These are phyloP conservation scores for Polymixis lichenea DNA, from an alignment of 2,888 invertebrate genomes.

Conservation along the genomic window DNA sequence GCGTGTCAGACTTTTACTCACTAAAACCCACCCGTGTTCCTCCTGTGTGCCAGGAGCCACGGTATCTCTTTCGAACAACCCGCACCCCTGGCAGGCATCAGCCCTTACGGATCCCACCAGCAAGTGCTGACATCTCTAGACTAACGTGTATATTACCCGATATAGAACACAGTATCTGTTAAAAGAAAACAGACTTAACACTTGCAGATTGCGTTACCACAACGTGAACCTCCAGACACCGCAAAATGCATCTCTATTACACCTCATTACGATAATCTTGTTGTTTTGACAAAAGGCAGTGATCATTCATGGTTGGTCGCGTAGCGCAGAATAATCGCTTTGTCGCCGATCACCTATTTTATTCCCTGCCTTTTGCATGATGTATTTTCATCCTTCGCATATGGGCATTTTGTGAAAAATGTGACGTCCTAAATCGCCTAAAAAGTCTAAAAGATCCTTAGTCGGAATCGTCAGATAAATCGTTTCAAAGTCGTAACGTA, in stretches of 20 bases:
- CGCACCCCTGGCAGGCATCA: no score
- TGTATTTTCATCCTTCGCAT: constrained; percentile 5
- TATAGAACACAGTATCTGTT: no score
- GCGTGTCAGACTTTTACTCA: no score
- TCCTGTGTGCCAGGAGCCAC: no score
- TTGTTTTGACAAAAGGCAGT: background rate
- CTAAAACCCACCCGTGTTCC: no score
- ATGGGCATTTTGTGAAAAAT: constrained; percentile 37
- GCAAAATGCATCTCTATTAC: background rate
- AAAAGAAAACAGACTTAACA: background rate
- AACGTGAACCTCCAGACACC: background rate
- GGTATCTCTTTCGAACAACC: no score
- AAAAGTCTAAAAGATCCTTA: constrained; percentile 42
- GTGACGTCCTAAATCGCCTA: constrained; percentile 21
- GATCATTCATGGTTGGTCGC: background rate
- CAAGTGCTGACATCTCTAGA: no score
- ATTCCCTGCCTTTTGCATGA: background rate
- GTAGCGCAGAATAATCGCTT: background rate
- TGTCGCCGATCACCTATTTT: background rate
- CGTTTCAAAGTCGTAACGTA: constrained; percentile 22
- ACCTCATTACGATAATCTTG: background rate
- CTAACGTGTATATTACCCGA: background rate
- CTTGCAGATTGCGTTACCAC: background rate
- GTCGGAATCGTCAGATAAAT: constrained; percentile 31
- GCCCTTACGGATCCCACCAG: no score